Base-by-base conservation (phyloP, 1,140 invertebrate species). In the Eubasilissa regina region DNA sequence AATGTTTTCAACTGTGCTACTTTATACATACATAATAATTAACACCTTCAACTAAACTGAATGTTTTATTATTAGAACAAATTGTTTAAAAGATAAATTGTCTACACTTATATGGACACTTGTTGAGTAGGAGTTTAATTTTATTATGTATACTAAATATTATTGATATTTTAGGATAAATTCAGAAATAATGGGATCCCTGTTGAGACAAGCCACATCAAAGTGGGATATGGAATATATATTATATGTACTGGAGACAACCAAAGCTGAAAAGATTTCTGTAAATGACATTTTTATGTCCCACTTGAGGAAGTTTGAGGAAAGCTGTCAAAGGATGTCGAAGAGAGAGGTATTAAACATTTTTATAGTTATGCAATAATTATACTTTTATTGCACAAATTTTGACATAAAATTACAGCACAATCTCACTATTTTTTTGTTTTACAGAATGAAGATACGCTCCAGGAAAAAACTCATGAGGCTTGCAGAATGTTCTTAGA, bases 141-240 rank as follows among this genome's bases (percentile, higher is more conserved):
- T 35, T 35, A 3, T 3, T 35, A 35, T 35, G 6, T 35, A 35
- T 35, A 35, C 25, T 35, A 35, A 1, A 35, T 35, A 35, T 60
- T 13, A 53, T n/a, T n/a, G n/a, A 79, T 53, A 0, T 43, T 80
- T 85, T 84, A 91, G 90, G 77, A 88, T 95, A 56, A 96, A 96
- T 87, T 87, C 89, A 75, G 89, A 93, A 86, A 94, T 97, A 55
- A 85, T 95, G 35, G 93, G 93, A 17, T 90, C 92, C 15, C 89
- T 97, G 85, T 79, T 96, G 3, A 86, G 87, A 0, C 90, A 92
- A 82, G 94, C 92, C 7, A 91, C 90, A 81, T 81, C 79, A 7
- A 84, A 86, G 19, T 86, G 84, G 11, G 89, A 94, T 62, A 94
- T 95, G 85, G 73, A 84, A 0, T 95, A 94, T 84, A 86, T 95